Base-by-base conservation (phyloP, 2,888 invertebrate species). In the Clepsis dumicolana region DNA sequence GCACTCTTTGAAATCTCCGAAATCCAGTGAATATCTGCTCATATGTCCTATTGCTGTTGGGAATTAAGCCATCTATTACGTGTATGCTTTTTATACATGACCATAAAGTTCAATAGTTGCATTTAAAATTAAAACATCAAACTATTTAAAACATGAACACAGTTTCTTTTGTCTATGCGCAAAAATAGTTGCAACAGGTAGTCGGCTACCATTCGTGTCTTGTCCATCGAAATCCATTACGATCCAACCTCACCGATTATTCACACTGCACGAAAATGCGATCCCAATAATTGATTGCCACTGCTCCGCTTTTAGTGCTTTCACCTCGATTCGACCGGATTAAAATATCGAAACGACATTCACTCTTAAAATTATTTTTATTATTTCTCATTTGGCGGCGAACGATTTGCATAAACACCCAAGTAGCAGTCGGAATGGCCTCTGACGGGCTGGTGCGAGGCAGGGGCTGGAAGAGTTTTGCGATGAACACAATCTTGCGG, bases 351-450 rank as follows among this genome's bases (percentile, higher is more conserved):
- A 74, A 79, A 80, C 79, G 79, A 79, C 80, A 79, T 81, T 80
- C 70, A 74, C 65, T 80, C 79, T 80, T 80, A 78, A 81, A 79
- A 77, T 77, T 79, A 77, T 83, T 76, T 77, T 81, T 75, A 73
- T 77, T 78, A 81, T 84, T 82, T 81, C 80, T 78, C 76, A 77
- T 81, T 80, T 79, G 80, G 80, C 84, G 82, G 80, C 83, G 72
- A 70, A 73, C 79, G 81, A 87, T 89, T 89, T 87, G 86, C 89
- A 88, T 89, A 86, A 88, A 88, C 83, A 85, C 83, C 77, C 85
- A 89, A 90, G 91, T 90, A 90, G 90, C 90, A 69, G 78, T 79
- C 75, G 77, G 76, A 77, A 80, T 76, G 78, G 76, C 75, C 71
- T 59, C 64, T 64, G 67, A 25, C 14, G 16, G 32, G 21, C 12